phyloP scores from a whole-genome alignment of 2,797 vertebrate genomes.

The Novumbra hubbsi region DNA sequence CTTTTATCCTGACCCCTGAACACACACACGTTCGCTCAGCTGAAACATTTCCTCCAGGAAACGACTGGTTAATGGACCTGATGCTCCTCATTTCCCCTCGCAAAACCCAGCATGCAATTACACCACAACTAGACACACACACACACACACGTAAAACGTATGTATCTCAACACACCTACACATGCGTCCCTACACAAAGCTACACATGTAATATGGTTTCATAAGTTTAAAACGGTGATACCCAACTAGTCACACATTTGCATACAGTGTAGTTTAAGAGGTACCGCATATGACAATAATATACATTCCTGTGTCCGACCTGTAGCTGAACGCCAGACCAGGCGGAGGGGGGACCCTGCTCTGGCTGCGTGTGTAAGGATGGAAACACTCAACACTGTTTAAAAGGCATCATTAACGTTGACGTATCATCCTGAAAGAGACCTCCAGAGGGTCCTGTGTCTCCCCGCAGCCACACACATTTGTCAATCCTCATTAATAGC shows the following conservation, averaged over 20 bases:
- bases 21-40: not conserved
- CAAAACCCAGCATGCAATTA: constrained; percentile 20
- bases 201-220: too few species aligned
- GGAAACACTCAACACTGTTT: constrained; percentile 37
- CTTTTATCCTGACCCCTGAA: not conserved
- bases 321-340: not conserved
- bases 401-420: constrained; percentile 35
- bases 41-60: constrained; percentile 18
- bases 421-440: constrained; percentile 15
- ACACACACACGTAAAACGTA: constrained; percentile 3
- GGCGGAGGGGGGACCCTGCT: not conserved
- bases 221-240: not conserved
- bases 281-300: not conserved
- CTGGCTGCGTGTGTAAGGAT: constrained; percentile 10
- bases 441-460: constrained; percentile 7
- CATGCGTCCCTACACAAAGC: not conserved
- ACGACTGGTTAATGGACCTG: constrained; percentile 17
- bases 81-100: constrained; percentile 17
- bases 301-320: not conserved
- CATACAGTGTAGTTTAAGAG: not conserved
- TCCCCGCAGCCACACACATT: constrained; percentile 24
- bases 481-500: constrained; percentile 45
- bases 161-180: not conserved
- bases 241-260: not conserved
- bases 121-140: constrained; percentile 7